Evolutionary conservation across 2,888 invertebrate species (phyloP), one percentile per base, ranked within the genome.

Genomic region (Harpalus rubripes): DNA sequence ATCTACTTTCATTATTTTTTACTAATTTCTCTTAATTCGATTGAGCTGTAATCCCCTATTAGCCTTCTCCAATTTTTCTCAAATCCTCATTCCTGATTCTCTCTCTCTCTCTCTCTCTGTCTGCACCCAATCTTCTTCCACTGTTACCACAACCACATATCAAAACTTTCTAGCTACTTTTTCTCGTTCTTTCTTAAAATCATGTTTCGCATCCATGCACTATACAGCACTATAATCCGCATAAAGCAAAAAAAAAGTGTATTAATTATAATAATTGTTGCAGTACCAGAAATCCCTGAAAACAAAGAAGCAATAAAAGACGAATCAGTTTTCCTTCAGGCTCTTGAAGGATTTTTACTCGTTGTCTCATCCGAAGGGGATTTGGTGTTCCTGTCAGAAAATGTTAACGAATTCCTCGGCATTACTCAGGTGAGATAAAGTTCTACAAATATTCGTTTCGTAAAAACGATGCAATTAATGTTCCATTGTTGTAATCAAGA

Each of bases 301-400:
- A 32, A 52, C 7, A 82, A 86, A 83, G 85, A 87, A 41, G 87
- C 88, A 52, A 87, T 88, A 61, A 87, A 87, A 81, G 89, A 90
- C 85, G 95, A 95, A 88, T 91, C 94, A 83, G 93, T 95, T 0
- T 95, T 95, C 90, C 93, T 96, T 89, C 95, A 96, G 90, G 96
- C 98, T 0, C 91, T 99, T 87, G 98, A 98, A 89, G 99, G 99
- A 8, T 99, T 99, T 91, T 93, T 98, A 72, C 89, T 99, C 87
- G 96, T 97, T 65, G 92, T 98, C 12, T 97, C 98, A 0, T 94
- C 95, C 86, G 97, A 97, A 87, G 98, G 98, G 2, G 98, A 98
- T 90, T 95, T 99, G 88, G 95, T 98, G 16, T 99, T 97, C 91
- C 94, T 98, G 83, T 98, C 98, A 26, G 98, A 98, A 89, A 98